These are phyloP conservation scores for Brachypteracias leptosomus DNA, from an alignment of 2,113 vertebrate genomes.

Conservation along the genomic window DNA sequence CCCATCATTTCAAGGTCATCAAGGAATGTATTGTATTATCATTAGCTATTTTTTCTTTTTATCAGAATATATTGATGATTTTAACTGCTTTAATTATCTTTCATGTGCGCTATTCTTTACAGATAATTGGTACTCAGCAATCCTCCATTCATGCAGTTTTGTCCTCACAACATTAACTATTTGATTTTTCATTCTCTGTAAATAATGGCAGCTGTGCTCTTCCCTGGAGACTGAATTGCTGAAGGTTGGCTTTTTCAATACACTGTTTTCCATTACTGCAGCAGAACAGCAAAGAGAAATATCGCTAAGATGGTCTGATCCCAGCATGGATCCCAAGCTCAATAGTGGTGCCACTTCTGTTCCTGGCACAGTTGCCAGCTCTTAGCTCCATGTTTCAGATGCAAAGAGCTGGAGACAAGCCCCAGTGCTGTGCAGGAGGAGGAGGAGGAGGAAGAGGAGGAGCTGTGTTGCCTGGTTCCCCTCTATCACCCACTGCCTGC, in stretches of 20 bases:
- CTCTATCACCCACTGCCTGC: not conserved
- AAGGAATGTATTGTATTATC: not conserved
- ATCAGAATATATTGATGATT: not conserved
- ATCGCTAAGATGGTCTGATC: not conserved
- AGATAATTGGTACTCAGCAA: constrained; percentile 11
- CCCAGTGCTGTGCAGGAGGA: not conserved
- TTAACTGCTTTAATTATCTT: not conserved
- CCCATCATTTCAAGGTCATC: not conserved
- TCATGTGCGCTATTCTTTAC: not conserved
- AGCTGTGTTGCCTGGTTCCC: not conserved
- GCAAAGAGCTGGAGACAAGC: not conserved
- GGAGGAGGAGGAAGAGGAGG: not conserved
- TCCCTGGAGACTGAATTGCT: not conserved
- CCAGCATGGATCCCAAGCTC: not conserved
- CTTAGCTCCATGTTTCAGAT: not conserved
- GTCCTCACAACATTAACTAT: constrained; percentile 42
- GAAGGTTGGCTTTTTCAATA: constrained; percentile 9
- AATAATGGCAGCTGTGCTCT: constrained; percentile 43
- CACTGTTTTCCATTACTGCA: not conserved
- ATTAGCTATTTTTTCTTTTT: constrained; percentile 14
- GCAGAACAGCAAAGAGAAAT: not conserved
- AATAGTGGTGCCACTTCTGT: not conserved
- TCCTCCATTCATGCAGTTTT: not conserved
- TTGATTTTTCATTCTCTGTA: constrained; percentile 60
- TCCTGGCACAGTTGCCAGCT: not conserved